Evolutionary conservation across 1,140 invertebrate genomes (phyloP).

Genomic region (Cheumatopsyche charites): DNA sequence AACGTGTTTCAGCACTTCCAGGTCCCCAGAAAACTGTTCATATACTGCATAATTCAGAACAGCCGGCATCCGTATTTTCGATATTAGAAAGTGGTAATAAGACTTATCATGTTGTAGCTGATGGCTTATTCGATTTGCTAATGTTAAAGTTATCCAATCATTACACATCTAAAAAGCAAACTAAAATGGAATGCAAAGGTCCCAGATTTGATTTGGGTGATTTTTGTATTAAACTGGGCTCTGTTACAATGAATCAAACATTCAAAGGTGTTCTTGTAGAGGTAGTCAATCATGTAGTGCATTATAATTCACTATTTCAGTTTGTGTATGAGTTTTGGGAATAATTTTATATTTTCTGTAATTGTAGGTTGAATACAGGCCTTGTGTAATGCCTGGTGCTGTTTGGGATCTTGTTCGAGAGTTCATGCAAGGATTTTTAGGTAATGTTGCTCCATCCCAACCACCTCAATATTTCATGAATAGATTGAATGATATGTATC

Average conservation of each 20-base stretch:
- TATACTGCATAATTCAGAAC: slow-evolving; percentile 93
- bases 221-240: slow-evolving; percentile 93
- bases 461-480: slow-evolving; percentile 70
- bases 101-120: slow-evolving; percentile 85
- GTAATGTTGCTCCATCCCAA: slow-evolving; percentile 69
- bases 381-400: slow-evolving; percentile 82
- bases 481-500: slow-evolving; percentile 86
- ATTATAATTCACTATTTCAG: neutral
- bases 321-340: slow-evolving; percentile 7
- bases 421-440: slow-evolving; percentile 90
- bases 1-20: slow-evolving; percentile 44
- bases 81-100: slow-evolving; percentile 87
- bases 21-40: slow-evolving; percentile 79
- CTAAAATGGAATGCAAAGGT: slow-evolving; percentile 90
- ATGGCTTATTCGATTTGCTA: slow-evolving; percentile 87
- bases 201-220: slow-evolving; percentile 91
- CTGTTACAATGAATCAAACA: slow-evolving; percentile 88
- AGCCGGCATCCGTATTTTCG: slow-evolving; percentile 92
- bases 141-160: slow-evolving; percentile 88
- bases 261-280: slow-evolving; percentile 95
- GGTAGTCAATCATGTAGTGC: slow-evolving; percentile 65
- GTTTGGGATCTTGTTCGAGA: slow-evolving; percentile 94
- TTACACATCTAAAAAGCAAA: slow-evolving; percentile 88
- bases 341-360: neutral
- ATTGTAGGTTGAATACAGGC: slow-evolving; percentile 86